Evolutionary conservation across 2,888 invertebrate genomes (phyloP), one percentile per base, ranked within the genome.

Genomic region (Parnassius orleans): DNA sequence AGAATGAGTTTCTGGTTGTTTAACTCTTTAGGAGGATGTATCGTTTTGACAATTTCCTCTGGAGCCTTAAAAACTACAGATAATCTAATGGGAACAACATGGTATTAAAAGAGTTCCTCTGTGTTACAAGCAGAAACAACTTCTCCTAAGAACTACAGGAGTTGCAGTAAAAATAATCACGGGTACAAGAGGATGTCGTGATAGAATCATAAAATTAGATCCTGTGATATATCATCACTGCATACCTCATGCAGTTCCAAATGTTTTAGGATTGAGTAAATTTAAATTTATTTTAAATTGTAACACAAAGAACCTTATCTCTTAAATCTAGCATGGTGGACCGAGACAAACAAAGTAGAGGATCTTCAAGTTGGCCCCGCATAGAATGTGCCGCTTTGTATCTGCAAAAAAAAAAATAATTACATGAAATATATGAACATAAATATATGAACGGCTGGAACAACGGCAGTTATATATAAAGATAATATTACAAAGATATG

Each of bases 41-140:
- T 74, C 85, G 82, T 81, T 86, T 79, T 84, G 81, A 69, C 83
- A 79, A 76, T 84, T 85, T 77, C 86, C 86, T 81, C 71, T 80
- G 73, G 68, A 76, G 76, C 77, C 81, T 83, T 81, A 81, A 80
- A 33, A 78, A 72, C 69, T 70, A 70, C 65, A 60, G 65, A 69
- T 76, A 76, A 72, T 14, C 51, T 53, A 66, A 69, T 69, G 43
- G 44, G 55, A 59, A 68, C 71, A 69, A 57, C 47, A 64, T 52
- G 55, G 68, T 63, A 67, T 19, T n/a, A 19, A 19, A 2, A 66
- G 67, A 64, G 70, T 72, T 69, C 69, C 74, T 75, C 44, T 50
- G 74, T 74, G 76, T 81, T 79, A 83, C 79, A 79, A 78, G 76
- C 73, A 68, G 70, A 75, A 68, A 63, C 14, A 7, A 33, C 7